phyloP scores from a whole-genome alignment of 2,113 vertebrate species.

The Lagenorhynchus albirostris region DNA sequence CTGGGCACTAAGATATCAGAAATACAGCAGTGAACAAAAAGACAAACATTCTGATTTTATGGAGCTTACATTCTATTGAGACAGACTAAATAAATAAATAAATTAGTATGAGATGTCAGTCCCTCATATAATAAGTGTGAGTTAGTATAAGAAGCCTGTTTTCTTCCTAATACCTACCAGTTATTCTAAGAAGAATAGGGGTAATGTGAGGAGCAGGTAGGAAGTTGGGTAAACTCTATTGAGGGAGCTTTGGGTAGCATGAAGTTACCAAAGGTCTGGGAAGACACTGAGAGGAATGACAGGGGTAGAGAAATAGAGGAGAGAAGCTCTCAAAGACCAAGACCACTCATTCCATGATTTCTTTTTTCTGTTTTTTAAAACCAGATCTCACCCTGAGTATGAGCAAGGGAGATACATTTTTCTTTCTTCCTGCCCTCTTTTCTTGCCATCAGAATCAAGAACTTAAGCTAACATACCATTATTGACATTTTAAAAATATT shows the following conservation, averaged over 20 bases:
- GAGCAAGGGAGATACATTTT: neutral
- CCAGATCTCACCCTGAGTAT: neutral
- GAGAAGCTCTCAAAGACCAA: neutral
- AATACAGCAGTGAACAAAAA: constrained; percentile 1
- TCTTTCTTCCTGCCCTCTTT: neutral
- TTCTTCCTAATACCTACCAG: neutral
- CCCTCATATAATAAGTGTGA: neutral
- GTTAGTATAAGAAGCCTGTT: neutral
- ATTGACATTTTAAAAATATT: neutral
- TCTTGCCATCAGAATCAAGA: neutral
- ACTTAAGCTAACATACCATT: neutral
- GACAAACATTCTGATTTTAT: neutral
- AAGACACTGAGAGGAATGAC: neutral
- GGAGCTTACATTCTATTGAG: neutral
- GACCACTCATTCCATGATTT: neutral
- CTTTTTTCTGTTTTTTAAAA: neutral
- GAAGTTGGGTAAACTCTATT: neutral
- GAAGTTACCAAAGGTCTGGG: neutral
- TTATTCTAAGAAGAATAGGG: neutral
- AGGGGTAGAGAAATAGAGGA: neutral
- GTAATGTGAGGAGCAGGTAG: neutral
- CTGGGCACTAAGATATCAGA: neutral
- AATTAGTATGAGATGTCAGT: neutral
- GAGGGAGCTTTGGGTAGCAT: neutral
- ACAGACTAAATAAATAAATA: neutral